phyloP scores from a whole-genome alignment of 2,113 vertebrate genomes.

The Phaethon lepturus region DNA sequence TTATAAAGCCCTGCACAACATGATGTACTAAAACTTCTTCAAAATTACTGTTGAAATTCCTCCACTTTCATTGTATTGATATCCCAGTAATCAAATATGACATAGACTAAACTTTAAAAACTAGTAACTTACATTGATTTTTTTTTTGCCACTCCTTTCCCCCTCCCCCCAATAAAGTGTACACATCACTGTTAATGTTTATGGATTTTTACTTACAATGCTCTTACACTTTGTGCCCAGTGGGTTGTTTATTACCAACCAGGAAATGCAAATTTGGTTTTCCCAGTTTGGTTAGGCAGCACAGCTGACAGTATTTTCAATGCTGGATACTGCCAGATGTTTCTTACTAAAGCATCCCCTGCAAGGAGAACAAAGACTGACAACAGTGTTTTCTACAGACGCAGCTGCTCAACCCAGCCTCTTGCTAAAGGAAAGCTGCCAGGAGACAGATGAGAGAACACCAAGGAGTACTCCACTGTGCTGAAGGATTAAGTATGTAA shows the following conservation, averaged over 20 bases:
- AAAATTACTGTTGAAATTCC: conserved; percentile 53
- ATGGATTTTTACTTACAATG: conserved; percentile 62
- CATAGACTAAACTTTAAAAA: conserved; percentile 71
- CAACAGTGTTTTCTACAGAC: conserved; percentile 49
- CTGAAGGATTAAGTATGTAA: conserved; percentile 13
- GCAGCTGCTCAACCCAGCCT: conserved; percentile 54
- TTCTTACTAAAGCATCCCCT: conserved; percentile 56
- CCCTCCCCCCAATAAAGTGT: conserved; percentile 63
- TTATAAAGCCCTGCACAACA: conserved; percentile 81
- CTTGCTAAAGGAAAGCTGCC: conserved; percentile 56
- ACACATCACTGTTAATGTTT: conserved; percentile 59
- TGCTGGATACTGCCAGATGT: conserved; percentile 66
- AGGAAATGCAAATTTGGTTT: conserved; percentile 53
- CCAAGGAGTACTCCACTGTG: conserved; percentile 18
- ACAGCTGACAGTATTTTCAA: conserved; percentile 54
- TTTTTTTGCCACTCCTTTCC: conserved; percentile 25
- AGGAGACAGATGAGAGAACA: conserved; percentile 55
- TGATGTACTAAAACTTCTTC: conserved; percentile 37
- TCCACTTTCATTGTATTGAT: conserved; percentile 71
- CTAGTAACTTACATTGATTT: conserved; percentile 44
- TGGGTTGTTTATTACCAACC: conserved; percentile 19
- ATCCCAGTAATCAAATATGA: conserved; percentile 82
- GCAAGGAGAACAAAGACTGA: conserved; percentile 63
- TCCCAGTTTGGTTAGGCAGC: conserved; percentile 57
- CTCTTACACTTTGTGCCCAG: conserved; percentile 1